Evolutionary conservation across 2,888 invertebrate genomes (phyloP).

Genomic region (Mystacides longicornis): DNA sequence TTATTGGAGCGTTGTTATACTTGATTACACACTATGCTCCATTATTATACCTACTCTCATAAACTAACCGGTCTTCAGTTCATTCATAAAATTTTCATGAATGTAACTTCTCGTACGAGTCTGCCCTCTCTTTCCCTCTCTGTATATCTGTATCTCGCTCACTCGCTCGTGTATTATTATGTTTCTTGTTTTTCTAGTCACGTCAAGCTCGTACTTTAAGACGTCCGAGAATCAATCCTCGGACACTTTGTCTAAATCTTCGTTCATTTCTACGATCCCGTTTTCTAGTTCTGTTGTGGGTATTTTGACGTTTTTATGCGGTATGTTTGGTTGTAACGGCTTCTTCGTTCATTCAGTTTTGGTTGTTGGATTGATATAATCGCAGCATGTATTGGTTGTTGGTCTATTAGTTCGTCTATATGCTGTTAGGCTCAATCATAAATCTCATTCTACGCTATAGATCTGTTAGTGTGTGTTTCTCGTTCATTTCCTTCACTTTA

Average conservation of each 20-base stretch:
- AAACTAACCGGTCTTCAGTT: slow-evolving; percentile 13
- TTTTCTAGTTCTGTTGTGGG: background rate
- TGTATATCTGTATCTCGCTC: background rate
- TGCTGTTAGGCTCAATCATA: background rate
- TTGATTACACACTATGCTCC: slow-evolving; percentile 10
- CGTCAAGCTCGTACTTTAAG: background rate
- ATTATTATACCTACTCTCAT: background rate
- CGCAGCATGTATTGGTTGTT: background rate
- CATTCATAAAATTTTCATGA: slow-evolving; percentile 18
- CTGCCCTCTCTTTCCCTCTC: background rate
- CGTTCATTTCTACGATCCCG: background rate
- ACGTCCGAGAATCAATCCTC: background rate
- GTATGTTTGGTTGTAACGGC: too few relatives aligned
- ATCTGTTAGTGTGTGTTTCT: background rate
- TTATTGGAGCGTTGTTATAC: slow-evolving; percentile 9
- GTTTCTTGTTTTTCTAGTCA: background rate
- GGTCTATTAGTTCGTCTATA: background rate
- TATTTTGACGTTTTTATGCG: background rate
- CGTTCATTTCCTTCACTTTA: background rate
- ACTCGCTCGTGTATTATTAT: background rate
- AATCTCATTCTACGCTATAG: background rate
- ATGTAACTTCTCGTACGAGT: slow-evolving; percentile 4
- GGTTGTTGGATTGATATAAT: background rate
- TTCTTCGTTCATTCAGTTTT: background rate
- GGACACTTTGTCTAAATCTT: background rate